Evolutionary conservation across 2,797 vertebrate species (phyloP).

Genomic region (Passerculus sandwichensis): DNA sequence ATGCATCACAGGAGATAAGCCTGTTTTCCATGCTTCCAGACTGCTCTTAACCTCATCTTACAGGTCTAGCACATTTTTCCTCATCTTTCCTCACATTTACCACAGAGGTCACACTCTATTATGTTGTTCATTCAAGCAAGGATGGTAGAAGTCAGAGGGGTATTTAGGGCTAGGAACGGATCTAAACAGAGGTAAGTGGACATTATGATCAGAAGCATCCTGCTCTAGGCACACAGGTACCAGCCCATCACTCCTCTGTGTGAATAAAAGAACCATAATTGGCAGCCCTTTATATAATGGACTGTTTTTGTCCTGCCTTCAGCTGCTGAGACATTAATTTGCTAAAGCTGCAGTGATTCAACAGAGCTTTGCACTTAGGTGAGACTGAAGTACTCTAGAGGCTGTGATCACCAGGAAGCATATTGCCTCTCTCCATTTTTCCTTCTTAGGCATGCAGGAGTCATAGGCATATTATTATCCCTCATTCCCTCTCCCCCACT

Average conservation of each 20-base stretch:
- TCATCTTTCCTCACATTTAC: not conserved
- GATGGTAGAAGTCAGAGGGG: not conserved
- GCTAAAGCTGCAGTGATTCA: not conserved
- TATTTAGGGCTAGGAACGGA: not conserved
- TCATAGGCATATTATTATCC: not conserved
- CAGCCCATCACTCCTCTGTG: not conserved
- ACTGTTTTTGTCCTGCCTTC: not conserved
- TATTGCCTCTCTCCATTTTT: not conserved
- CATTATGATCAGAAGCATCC: not conserved
- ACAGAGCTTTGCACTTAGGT: not conserved
- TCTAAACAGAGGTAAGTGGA: not conserved
- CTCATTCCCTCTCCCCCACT: not conserved
- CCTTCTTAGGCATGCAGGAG: not conserved
- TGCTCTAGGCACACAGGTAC: not conserved
- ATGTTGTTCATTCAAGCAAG: not conserved
- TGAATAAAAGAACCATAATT: not conserved
- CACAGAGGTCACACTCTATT: not conserved
- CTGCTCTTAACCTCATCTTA: not conserved
- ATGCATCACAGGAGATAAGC: not conserved
- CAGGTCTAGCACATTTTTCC: not conserved
- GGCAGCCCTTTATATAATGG: not conserved
- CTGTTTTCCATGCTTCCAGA: not conserved
- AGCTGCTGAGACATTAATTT: conserved; percentile 9
- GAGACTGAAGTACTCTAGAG: not conserved
- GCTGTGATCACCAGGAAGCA: not conserved